These are phyloP conservation scores for Zoanthus gigantus DNA, from an alignment of 92 coral and sea anemone species.

Conservation along the genomic window DNA sequence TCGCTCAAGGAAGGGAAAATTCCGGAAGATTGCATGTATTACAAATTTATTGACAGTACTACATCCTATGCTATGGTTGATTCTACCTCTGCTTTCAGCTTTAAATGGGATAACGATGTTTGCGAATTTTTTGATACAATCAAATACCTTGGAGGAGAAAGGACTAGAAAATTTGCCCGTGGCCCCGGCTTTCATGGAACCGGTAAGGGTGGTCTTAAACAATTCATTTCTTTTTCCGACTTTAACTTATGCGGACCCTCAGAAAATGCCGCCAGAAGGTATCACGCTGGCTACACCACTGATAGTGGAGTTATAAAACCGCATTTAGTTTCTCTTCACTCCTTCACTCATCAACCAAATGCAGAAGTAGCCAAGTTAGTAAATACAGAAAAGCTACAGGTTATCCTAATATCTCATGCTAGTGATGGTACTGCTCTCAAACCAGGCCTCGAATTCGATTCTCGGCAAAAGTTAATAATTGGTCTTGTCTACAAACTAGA, in stretches of 20 bases:
- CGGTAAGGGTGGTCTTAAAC: constrained; percentile 41
- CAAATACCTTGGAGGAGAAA: constrained; percentile 63
- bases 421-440: constrained; percentile 29
- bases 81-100: constrained; percentile 45
- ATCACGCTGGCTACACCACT: constrained; percentile 60
- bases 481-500: constrained; percentile 50
- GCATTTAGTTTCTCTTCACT: constrained; percentile 29
- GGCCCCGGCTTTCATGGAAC: constrained; percentile 63
- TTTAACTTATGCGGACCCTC: constrained; percentile 63
- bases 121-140: constrained; percentile 56
- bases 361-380: constrained; percentile 38
- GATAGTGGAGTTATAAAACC: constrained; percentile 44
- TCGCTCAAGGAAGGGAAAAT: constrained; percentile 58
- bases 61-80: constrained; percentile 62
- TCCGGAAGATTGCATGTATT: constrained; percentile 55
- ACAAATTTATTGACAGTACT: constrained; percentile 56
- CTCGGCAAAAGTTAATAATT: constrained; percentile 47
- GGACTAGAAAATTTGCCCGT: constrained; percentile 59
- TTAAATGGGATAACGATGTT: constrained; percentile 62
- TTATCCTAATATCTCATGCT: constrained; percentile 25
- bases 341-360: constrained; percentile 24
- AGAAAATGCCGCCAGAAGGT: constrained; percentile 49
- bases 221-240: constrained; percentile 56
- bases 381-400: constrained; percentile 29
- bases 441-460: constrained; percentile 27